phyloP scores from a whole-genome alignment of 1,140 invertebrate genomes.

The Drosophila punjabiensis region DNA sequence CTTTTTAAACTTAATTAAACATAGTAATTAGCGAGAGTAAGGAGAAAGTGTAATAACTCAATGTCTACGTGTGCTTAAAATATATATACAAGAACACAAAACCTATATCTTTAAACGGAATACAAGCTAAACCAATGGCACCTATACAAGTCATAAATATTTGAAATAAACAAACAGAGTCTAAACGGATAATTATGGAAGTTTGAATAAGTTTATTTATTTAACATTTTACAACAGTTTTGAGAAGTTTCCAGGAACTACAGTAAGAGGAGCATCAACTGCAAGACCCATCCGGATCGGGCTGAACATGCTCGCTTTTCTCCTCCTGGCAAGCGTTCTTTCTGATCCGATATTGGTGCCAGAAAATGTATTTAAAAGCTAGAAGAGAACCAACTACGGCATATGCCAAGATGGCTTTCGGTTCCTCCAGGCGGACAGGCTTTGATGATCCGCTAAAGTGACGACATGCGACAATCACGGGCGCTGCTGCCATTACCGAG shows the following conservation, averaged over 20 bases:
- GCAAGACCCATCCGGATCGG: not conserved
- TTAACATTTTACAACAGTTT: not conserved
- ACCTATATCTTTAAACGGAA: slow-evolving; percentile 19
- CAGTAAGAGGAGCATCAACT: too few species aligned
- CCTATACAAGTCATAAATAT: slow-evolving; percentile 33
- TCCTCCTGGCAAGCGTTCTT: not conserved
- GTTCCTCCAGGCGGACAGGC: too few species aligned
- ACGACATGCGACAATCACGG: not conserved
- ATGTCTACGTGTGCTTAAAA: slow-evolving; percentile 32
- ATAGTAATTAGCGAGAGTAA: slow-evolving; percentile 14
- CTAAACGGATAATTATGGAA: not conserved
- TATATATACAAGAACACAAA: slow-evolving; percentile 19
- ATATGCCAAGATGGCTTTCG: not conserved
- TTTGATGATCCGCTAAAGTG: slow-evolving; percentile 7
- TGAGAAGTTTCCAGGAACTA: not conserved
- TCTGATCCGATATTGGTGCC: slow-evolving; percentile 28
- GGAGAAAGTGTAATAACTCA: slow-evolving; percentile 34
- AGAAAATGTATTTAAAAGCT: slow-evolving; percentile 45
- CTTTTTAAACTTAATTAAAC: slow-evolving; percentile 17
- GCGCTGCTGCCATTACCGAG: not conserved
- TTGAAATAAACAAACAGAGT: slow-evolving; percentile 34
- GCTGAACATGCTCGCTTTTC: too few species aligned
- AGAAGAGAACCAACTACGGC: slow-evolving; percentile 42
- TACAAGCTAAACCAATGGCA: slow-evolving; percentile 29
- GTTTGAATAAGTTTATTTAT: not conserved